These are phyloP conservation scores for Pelvicachromis taeniatus DNA, from an alignment of 2,113 vertebrate species.

Conservation along the genomic window DNA sequence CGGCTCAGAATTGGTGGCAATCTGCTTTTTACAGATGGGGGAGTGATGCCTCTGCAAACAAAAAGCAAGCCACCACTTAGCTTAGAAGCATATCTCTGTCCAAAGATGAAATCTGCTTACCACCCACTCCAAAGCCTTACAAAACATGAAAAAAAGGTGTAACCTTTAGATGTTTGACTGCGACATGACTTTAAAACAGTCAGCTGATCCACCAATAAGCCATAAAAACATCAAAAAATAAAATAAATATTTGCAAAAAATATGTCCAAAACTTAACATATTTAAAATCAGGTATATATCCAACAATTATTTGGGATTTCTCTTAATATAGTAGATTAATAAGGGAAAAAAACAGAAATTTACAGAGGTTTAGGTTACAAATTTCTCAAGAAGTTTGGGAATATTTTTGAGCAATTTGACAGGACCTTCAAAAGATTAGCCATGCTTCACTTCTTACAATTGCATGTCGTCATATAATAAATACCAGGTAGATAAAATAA, in stretches of 20 bases:
- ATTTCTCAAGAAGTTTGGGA: background rate
- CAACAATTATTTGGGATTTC: background rate
- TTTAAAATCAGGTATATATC: background rate
- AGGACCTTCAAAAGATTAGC: background rate
- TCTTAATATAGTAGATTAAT: background rate
- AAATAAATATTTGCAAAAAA: background rate
- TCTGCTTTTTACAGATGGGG: background rate
- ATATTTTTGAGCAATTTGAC: background rate
- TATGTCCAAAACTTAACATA: background rate
- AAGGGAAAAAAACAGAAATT: background rate
- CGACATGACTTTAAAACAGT: background rate
- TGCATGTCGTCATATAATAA: background rate
- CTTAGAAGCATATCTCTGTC: background rate
- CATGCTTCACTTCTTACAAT: background rate
- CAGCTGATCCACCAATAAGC: background rate
- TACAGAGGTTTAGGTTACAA: background rate
- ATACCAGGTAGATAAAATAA: background rate
- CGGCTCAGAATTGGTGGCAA: background rate
- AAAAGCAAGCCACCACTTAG: background rate
- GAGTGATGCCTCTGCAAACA: background rate
- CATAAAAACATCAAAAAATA: background rate
- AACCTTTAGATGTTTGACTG: background rate
- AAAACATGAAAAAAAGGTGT: background rate
- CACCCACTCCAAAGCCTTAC: background rate
- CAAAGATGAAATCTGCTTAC: background rate